These are phyloP conservation scores for Siniperca chuatsi DNA, from an alignment of 2,113 vertebrate species.

Conservation along the genomic window DNA sequence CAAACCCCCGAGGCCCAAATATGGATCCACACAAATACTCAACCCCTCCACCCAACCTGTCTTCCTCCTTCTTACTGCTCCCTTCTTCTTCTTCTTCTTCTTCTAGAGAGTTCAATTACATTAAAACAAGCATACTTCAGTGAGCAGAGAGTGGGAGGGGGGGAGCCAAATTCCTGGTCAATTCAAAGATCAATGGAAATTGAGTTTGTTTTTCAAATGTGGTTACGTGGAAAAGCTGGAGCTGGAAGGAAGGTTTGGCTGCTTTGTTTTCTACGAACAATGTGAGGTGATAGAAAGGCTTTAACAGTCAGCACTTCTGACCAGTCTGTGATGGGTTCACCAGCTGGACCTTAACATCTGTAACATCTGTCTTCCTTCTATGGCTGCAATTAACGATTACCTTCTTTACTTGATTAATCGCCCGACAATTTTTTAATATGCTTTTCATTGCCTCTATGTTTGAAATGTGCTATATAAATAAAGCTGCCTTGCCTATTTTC, in stretches of 20 bases:
- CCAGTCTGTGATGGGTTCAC: slow-evolving; percentile 4
- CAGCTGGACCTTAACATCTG: slow-evolving; percentile 44
- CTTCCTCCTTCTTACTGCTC: not conserved
- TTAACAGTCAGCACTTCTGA: slow-evolving; percentile 17
- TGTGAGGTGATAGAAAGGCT: slow-evolving; percentile 26
- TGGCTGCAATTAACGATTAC: rapidly evolving
- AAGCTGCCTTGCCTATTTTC: not conserved
- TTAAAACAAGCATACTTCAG: slow-evolving; percentile 48
- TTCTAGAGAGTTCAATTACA: slow-evolving; percentile 61
- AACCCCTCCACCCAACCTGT: slow-evolving; percentile 26
- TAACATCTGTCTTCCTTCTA: not conserved
- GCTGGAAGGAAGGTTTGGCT: not conserved
- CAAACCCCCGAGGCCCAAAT: slow-evolving; percentile 40
- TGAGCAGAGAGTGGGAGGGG: slow-evolving; percentile 7
- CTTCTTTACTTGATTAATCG: not conserved
- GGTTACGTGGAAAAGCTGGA: slow-evolving; percentile 38
- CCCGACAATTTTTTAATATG: not conserved
- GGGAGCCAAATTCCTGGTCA: slow-evolving; percentile 36
- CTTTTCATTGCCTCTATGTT: not conserved
- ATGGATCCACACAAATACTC: slow-evolving; percentile 19
- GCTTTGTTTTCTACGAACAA: slow-evolving; percentile 50
- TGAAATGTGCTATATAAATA: not conserved
- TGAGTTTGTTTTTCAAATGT: slow-evolving; percentile 64
- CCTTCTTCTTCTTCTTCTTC: not conserved
- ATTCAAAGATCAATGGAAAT: slow-evolving; percentile 73